Conservation (phyloP, 2,888 invertebrate genomes). For the Drosophila quinaria region DNA sequence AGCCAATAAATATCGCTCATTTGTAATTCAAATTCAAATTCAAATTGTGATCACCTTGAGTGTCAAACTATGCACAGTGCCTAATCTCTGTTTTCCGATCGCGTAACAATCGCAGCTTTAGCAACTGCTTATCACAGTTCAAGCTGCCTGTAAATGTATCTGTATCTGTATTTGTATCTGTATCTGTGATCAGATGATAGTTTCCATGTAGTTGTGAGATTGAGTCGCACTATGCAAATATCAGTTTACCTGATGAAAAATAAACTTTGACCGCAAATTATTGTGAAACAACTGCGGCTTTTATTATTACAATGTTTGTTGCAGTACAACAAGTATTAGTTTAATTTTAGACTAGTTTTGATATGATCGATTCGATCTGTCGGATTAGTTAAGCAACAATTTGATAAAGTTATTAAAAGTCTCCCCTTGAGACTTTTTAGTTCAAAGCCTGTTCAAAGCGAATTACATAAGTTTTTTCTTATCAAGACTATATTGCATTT, state of each 20-base stretch:
- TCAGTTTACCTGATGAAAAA: slow-evolving; percentile 43
- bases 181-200: slow-evolving; percentile 10
- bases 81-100: slow-evolving; percentile 24
- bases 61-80: slow-evolving; percentile 13
- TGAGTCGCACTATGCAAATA: slow-evolving; percentile 37
- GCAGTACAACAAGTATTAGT: slow-evolving; percentile 9
- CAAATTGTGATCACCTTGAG: slow-evolving; percentile 41
- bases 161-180: slow-evolving; percentile 17
- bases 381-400: slow-evolving; percentile 30
- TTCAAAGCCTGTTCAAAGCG: slow-evolving; percentile 20
- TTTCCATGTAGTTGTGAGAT: neutral
- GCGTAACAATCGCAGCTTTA: slow-evolving; percentile 22
- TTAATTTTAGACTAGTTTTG: slow-evolving; percentile 23
- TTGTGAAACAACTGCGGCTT: slow-evolving; percentile 15
- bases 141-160: slow-evolving; percentile 20
- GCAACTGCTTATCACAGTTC: slow-evolving; percentile 39
- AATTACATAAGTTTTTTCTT: slow-evolving; percentile 34
- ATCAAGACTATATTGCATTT: slow-evolving; percentile 45
- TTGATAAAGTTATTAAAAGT: slow-evolving; percentile 19
- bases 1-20: slow-evolving; percentile 15
- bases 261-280: slow-evolving; percentile 61
- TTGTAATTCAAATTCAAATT: slow-evolving; percentile 37
- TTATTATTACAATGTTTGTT: slow-evolving; percentile 5
- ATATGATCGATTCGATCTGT: slow-evolving; percentile 23
- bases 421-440: slow-evolving; percentile 15